A percentile compares a stretch with the other conserved stretches of the same genome.
Conservation (phyloP, 92 coral and sea anemone genomes). For the Montipora capitata region DNA sequence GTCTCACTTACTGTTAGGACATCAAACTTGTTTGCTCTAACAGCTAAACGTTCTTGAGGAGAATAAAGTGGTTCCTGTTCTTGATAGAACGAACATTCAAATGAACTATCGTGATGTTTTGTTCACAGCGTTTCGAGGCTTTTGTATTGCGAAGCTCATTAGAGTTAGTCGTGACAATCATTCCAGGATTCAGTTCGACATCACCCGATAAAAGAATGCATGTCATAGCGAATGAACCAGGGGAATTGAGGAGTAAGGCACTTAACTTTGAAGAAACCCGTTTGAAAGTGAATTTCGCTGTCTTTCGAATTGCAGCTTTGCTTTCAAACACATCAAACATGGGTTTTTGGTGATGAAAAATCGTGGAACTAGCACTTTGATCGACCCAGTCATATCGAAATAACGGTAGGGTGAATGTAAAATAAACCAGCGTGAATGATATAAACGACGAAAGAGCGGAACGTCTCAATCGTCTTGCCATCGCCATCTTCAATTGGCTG, state of each 20-base stretch:
- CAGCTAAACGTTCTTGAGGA: neutral
- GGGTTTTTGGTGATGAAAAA: constrained; percentile 2
- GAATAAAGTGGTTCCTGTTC: neutral
- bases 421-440: neutral
- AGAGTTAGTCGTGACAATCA: neutral
- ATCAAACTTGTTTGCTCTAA: too few relatives aligned
- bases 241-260: too few relatives aligned
- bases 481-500: neutral
- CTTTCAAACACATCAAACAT: neutral
- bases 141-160: neutral
- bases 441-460: neutral
- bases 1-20: too few relatives aligned
- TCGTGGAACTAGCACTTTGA: neutral
- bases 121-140: neutral
- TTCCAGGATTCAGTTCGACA: neutral
- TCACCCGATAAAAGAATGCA: neutral
- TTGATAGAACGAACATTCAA: neutral
- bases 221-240: neutral
- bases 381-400: neutral
- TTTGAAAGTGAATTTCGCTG: neutral
- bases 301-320: neutral
- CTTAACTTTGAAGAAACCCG: neutral
- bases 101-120: neutral
- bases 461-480: neutral
- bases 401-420: neutral